These are phyloP conservation scores for Drosophila azteca DNA, from an alignment of 1,140 invertebrate genomes.

Conservation along the genomic window DNA sequence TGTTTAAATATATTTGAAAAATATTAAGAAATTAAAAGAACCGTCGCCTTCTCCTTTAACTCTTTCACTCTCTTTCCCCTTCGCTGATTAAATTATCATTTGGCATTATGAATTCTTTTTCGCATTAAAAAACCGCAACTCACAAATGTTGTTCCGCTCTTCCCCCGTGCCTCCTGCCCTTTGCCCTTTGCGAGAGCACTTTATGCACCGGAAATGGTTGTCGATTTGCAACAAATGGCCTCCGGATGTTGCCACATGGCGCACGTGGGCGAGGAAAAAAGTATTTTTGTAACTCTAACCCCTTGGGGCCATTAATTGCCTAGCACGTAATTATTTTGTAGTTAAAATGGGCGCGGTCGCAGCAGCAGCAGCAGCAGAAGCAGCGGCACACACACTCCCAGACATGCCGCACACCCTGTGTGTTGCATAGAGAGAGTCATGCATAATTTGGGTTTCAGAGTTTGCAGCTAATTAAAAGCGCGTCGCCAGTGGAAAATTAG, in stretches of 20 bases:
- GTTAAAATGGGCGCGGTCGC: conserved; percentile 68
- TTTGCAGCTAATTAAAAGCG: conserved; percentile 80
- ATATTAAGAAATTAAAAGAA: no score
- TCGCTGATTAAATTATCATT: conserved; percentile 35
- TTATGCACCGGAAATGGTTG: conserved; percentile 72
- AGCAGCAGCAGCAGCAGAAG: no score
- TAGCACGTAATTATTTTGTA: conserved; percentile 80
- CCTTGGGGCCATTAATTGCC: conserved; percentile 76
- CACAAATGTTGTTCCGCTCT: conserved; percentile 54
- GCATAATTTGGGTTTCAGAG: conserved; percentile 72
- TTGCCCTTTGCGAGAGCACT: not conserved
- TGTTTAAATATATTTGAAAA: no score
- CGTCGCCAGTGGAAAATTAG: conserved; percentile 63
- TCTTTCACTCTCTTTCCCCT: not conserved
- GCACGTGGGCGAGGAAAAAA: conserved; percentile 50
- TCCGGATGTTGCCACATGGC: conserved; percentile 77
- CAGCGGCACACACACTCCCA: conserved; percentile 15
- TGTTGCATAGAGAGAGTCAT: conserved; percentile 45
- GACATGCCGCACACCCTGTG: conserved; percentile 13
- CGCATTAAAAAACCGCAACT: conserved; percentile 56
- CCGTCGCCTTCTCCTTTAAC: no score
- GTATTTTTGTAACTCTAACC: conserved; percentile 65
- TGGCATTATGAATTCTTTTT: conserved; percentile 40
- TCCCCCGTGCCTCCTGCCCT: not conserved
- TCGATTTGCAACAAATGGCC: conserved; percentile 80